A percentile compares a stretch with the other conserved stretches of the same genome.
Conservation (phyloP, 1,140 invertebrate genomes). For the Conus ventricosus region DNA sequence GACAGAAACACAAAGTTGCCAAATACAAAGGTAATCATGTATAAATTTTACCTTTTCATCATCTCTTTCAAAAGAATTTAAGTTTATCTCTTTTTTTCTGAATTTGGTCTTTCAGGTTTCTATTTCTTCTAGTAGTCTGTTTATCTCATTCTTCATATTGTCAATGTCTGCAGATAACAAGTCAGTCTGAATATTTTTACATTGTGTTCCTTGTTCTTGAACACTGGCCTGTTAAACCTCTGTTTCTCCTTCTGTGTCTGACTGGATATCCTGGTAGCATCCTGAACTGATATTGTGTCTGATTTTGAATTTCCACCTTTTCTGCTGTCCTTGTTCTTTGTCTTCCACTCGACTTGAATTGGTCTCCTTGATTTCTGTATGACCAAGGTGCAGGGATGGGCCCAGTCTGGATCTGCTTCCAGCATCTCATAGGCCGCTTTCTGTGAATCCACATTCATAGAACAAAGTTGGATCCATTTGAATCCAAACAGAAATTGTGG, state of each 20-base stretch:
- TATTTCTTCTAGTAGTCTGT: neutral
- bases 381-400: neutral
- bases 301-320: neutral
- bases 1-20: too few species aligned
- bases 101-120: neutral
- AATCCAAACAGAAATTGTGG: too few species aligned
- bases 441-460: neutral
- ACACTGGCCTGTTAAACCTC: neutral
- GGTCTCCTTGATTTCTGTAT: neutral
- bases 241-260: neutral
- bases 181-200: too few species aligned
- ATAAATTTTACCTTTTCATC: neutral
- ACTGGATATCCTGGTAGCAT: neutral
- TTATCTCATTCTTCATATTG: neutral
- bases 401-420: neutral
- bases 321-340: neutral
- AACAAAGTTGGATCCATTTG: too few species aligned
- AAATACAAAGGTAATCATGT: neutral
- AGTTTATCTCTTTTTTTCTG: neutral
- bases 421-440: neutral
- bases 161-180: too few species aligned
- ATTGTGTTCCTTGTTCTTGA: neutral
- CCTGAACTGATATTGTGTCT: neutral
- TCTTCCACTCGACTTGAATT: neutral
- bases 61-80: neutral